phyloP scores from a whole-genome alignment of 2,888 invertebrate genomes.

The Peribatodes rhomboidaria region DNA sequence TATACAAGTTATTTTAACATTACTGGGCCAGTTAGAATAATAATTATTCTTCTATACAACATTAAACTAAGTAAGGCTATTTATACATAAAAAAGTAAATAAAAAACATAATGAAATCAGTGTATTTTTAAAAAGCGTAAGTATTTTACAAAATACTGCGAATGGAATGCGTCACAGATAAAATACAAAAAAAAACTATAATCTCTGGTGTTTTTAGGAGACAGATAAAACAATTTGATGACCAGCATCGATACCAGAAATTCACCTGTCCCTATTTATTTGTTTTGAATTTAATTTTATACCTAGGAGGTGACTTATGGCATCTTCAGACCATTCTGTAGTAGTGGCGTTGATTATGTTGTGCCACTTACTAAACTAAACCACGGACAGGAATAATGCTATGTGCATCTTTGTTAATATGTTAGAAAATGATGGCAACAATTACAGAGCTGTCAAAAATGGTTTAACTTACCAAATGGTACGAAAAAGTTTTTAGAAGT shows the following conservation, averaged over 20 bases:
- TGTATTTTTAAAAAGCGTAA: conserved; percentile 47
- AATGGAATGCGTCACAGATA: conserved; percentile 81
- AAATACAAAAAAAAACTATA: conserved; percentile 60
- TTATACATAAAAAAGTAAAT: conserved; percentile 61
- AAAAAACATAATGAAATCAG: conserved; percentile 49
- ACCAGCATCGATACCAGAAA: conserved; percentile 72
- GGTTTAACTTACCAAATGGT: neutral
- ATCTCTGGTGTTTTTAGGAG: conserved; percentile 69
- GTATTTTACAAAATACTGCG: conserved; percentile 53
- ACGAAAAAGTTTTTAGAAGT: neutral
- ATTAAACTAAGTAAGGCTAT: conserved; percentile 47
- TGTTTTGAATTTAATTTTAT: conserved; percentile 51
- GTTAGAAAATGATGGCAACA: neutral
- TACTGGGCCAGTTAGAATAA: conserved; percentile 41
- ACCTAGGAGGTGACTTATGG: conserved; percentile 73
- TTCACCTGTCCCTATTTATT: conserved; percentile 58
- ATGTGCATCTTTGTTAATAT: neutral
- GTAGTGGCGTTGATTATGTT: neutral
- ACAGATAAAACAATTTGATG: conserved; percentile 65
- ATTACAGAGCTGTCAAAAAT: neutral
- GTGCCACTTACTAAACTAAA: neutral
- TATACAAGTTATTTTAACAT: neutral
- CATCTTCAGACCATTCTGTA: neutral
- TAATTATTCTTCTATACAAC: conserved; percentile 45
- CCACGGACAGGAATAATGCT: neutral